Base-by-base conservation (phyloP, 2,888 invertebrate genomes). In the Polyploca ridens region DNA sequence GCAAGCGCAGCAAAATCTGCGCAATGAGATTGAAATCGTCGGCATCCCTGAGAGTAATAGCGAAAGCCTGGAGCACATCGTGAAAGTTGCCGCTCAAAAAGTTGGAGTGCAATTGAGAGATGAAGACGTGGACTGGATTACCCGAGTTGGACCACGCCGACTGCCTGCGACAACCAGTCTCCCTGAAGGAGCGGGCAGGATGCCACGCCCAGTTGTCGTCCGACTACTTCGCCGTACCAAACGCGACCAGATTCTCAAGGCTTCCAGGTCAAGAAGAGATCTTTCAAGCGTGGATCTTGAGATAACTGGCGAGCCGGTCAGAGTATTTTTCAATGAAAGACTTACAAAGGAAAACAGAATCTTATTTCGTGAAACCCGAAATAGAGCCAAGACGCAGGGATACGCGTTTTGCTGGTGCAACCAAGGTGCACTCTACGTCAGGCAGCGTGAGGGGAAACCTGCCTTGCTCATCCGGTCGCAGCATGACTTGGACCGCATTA, bases 311-410 rank as follows among this genome's bases (percentile, higher is more conserved):
- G 46, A 60, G 5, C 41, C 67, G 10, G 10, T 35, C 13, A 66
- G 33, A 5, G 58, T 73, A 0, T 73, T 62, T 54, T 49, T 64
- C 41, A 75, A 73, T 27, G 72, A 76, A 64, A 58, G 74, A 1
- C 68, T 75, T 5, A 70, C 72, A 3, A 67, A 64, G 27, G 69
- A 67, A 41, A 73, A 73, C 38, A 63, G 72, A 11, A n/a, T 62
- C 41, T 66, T 72, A 65, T 75, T 75, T 75, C 73, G 70, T 1
- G 68, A 68, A 8, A 35, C 72, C 10, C 65, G 69, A 61, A 33
- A 14, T 4, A 58, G 65, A 5, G 13, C 72, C 10, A 65, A 64
- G 5, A 49, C 67, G 3, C 13, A 63, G 8, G 68, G 66, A 6
- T 71, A 65, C 38, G 60, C 62, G 3, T 71, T 58, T 41, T 70